Base-by-base conservation (phyloP, 2,113 vertebrate species). In the Corydoras sp. region DNA sequence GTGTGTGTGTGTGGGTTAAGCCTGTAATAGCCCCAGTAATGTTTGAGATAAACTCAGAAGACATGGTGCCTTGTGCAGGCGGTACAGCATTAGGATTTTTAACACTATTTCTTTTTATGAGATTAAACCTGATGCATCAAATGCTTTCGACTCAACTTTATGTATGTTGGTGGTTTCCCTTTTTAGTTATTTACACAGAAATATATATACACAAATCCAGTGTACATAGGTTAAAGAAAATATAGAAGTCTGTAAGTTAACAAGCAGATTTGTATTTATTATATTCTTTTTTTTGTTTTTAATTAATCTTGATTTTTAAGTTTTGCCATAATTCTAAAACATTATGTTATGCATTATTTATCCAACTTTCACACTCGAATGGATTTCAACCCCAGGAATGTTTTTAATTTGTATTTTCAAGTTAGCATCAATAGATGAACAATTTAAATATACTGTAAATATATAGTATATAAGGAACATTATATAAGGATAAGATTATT, bases 51-150 rank as follows among this genome's bases (percentile, higher is more conserved):
- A 84, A 68, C 76, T 70, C 1, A 65, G 80, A 81, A 69, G 82
- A 80, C 75, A 1, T 50, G 78, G 77, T 71, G 66, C 82, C 85
- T 84, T 85, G 77, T 79, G 79, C 68, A 79, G 76, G 71, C 63
- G 65, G 78, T 73, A 78, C 78, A 72, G 73, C 79, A 76, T 80
- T 69, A 32, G 13, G n/a, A 35, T 15, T 51, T 65, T 65, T 51
- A 65, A 65, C 43, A 65, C 62, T 65, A 15, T 65, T 29, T 9
- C 48, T 63, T 55, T 75, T 75, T 54, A 83, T 81, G 68, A 81
- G 77, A 78, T 79, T 73, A 73, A 60, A 78, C 77, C 83, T 86
- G 77, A 85, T 81, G 83, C 78, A 79, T 63, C 60, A 71, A 35
- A 43, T 5, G 4, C 35, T 43, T 43, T 43, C 31, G 29, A 48